Base-by-base conservation (phyloP, 2,113 vertebrate species). In the Ancistrus triradiatus region DNA sequence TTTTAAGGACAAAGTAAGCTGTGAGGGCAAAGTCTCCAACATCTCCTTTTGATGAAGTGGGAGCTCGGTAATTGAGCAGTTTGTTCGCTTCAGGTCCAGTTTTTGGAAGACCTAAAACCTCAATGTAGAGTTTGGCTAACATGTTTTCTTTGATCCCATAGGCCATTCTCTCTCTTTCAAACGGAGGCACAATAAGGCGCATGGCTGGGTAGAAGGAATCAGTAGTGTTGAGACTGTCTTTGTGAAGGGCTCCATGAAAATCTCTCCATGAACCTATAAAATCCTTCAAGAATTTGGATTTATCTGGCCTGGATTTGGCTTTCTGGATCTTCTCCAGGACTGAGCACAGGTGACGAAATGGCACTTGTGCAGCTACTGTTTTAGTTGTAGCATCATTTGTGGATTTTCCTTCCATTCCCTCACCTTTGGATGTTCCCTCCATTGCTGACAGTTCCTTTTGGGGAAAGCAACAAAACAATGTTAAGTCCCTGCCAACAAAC, bases 131-230 rank as follows among this genome's bases (percentile, higher is more conserved):
- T 59, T 98, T 99, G 0, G 95, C 96, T 11, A 99, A 85, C 92
- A 97, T 94, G 28, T 78, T 98, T 80, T 99, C 96, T 80, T 99
- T 99, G 72, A 99, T 98, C 25, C 96, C 95, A 14, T 99, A 99
- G 0, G 96, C 95, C 90, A 97, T 90, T 24, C 96, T 87, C 74
- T 98, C 94, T 70, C 96, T 86, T 72, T 99, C 96, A 35, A 94
- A 59, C 3, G 92, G 78, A 0, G 96, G 96, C 15, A 99, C 89
- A 27, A 97, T 89, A 56, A 99, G 95, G 19, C 96, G 90, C 91
- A 99, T 93, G 1, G 95, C 92, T 14, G 92, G 90, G 58, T 96
- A 98, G 81, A 99, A 99, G 2, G 96, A 98, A 83, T 99, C 95
- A 3, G 81, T 82, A 7, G 92, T 88, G 0, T 84, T 76, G 37